Base-by-base conservation (phyloP, 2,888 invertebrate genomes). In the Xanthia togata region DNA sequence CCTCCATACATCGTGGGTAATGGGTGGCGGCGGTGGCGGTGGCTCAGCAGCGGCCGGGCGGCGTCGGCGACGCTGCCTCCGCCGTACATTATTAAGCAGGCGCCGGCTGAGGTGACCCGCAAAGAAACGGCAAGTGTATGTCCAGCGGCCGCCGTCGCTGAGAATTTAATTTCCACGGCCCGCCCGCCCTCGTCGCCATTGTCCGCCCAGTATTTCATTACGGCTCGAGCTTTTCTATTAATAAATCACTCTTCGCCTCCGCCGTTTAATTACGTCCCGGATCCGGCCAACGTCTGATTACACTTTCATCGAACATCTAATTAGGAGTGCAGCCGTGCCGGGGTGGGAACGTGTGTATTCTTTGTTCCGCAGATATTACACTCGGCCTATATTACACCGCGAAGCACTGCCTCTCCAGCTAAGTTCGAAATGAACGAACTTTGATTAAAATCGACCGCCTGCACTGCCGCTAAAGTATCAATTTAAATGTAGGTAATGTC, bases 221-320 rank as follows among this genome's bases (percentile, higher is more conserved):
- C 95, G 93, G 95, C 95, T 94, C 93, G 93, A 95, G 96, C 96
- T 96, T 96, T 96, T 96, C 96, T 96, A 96, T 96, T 96, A 96
- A 96, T 96, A 96, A 96, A 96, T 96, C 96, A 96, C 96, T 96
- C 95, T 96, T 96, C 96, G 96, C 96, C 93, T 93, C 94, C 93
- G 93, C 94, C 95, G 94, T 96, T 96, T 96, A 96, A 96, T 96
- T 96, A 96, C 96, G 95, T 93, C 94, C 95, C 93, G 94, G 95
- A 95, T 96, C 95, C 95, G 94, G 92, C 93, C 95, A 93, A 92
- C 95, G 95, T 95, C 95, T 96, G 96, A 96, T 96, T 96, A 96
- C 96, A 96, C 94, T 96, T 96, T 96, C 96, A 96, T 96, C 96
- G 96, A 96, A 96, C 96, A 95, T 96, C 95, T 96, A 96, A 96